A percentile compares a stretch with the other conserved stretches of the same genome.
phyloP scores from a whole-genome alignment of 2,888 invertebrate species.

The Megastigmus dorsalis region DNA sequence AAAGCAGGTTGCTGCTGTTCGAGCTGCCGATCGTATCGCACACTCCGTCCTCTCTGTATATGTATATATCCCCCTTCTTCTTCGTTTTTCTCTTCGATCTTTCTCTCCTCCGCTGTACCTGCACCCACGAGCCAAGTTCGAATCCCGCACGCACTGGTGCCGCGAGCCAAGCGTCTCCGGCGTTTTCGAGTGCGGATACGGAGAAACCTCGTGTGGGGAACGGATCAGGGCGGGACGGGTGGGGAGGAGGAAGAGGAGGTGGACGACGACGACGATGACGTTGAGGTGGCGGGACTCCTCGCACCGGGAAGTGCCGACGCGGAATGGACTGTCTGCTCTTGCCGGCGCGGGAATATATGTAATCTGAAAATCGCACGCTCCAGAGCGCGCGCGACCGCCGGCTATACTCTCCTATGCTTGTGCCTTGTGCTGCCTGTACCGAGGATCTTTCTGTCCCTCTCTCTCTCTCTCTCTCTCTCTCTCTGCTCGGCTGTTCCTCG shows the following conservation, averaged over 20 bases:
- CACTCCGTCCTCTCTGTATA: too few relatives aligned
- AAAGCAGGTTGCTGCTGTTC: conserved; percentile 41
- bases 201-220: too few relatives aligned
- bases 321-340: conserved; percentile 29
- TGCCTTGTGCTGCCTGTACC: background rate
- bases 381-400: conserved; percentile 20
- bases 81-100: background rate
- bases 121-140: too few relatives aligned
- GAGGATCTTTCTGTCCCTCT: background rate
- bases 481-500: too few relatives aligned
- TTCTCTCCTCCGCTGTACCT: background rate
- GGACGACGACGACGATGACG: background rate
- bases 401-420: background rate
- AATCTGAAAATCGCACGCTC: conserved; percentile 52
- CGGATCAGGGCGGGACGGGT: too few relatives aligned
- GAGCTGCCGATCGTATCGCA: too few relatives aligned
- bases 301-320: conserved; percentile 46
- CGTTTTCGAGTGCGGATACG: background rate
- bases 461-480: background rate
- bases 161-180: too few relatives aligned
- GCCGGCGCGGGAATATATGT: conserved; percentile 47
- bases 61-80: background rate
- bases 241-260: background rate
- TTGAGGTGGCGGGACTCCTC: background rate
- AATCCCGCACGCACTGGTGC: too few relatives aligned